Conservation (phyloP, 2,113 vertebrate species). For the Sporophila hypoxantha region DNA sequence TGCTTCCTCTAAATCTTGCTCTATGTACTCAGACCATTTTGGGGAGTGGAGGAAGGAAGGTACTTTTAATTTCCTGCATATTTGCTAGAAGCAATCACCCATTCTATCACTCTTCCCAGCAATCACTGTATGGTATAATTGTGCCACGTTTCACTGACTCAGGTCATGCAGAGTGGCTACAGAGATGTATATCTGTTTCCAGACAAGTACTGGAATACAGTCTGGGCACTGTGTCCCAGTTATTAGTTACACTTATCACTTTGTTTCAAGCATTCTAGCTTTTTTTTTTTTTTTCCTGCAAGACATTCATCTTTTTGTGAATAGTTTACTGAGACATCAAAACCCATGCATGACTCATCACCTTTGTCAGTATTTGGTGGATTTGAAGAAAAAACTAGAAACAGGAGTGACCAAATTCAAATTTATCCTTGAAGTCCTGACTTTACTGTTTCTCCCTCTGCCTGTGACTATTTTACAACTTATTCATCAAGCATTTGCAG, state of each 20-base stretch:
- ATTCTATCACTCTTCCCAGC: not conserved
- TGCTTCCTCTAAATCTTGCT: not conserved
- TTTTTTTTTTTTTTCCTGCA: not conserved
- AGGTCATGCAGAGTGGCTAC: not conserved
- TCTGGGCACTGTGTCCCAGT: not conserved
- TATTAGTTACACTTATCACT: not conserved
- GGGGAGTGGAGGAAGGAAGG: not conserved
- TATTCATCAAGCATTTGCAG: not conserved
- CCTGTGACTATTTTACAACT: not conserved
- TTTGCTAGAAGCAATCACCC: not conserved
- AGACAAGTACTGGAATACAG: not conserved
- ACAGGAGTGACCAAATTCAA: not conserved
- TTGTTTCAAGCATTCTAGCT: not conserved
- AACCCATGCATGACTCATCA: not conserved
- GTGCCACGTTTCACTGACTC: not conserved
- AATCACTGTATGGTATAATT: not conserved
- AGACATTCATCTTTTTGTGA: not conserved
- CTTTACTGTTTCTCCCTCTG: not conserved
- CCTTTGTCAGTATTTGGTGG: not conserved
- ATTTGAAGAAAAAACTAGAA: not conserved
- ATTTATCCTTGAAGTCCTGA: not conserved
- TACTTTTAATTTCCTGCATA: conserved; percentile 1
- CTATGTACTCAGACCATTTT: not conserved
- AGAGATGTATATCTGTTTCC: not conserved
- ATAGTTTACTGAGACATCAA: not conserved